These are phyloP conservation scores for Phorcus lineatus DNA, from an alignment of 2,888 invertebrate species.

Conservation along the genomic window DNA sequence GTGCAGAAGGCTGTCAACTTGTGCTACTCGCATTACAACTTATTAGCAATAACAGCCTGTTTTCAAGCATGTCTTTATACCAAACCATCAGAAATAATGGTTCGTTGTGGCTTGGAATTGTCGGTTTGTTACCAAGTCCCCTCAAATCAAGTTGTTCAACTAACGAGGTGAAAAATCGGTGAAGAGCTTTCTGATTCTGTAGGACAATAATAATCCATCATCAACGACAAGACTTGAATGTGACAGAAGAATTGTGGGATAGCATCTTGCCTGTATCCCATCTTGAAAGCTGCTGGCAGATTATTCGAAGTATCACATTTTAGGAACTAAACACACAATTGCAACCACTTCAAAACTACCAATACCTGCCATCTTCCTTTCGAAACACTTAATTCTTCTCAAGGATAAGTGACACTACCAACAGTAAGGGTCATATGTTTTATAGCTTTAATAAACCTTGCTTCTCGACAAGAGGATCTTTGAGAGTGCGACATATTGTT, in stretches of 20 bases:
- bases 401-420: background rate
- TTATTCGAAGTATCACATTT: background rate
- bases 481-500: too few species aligned
- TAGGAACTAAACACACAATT: conserved; percentile 2
- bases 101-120: conserved; percentile 6
- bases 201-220: conserved; percentile 7
- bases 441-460: too few species aligned
- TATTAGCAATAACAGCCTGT: conserved; percentile 8
- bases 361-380: background rate
- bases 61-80: conserved; percentile 13
- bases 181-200: background rate
- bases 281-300: conserved; percentile 2
- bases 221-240: background rate
- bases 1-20: conserved; percentile 5
- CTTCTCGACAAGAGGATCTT: too few species aligned
- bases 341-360: background rate
- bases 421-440: too few species aligned
- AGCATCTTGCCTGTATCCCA: background rate
- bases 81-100: background rate
- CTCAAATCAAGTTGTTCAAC: conserved; percentile 10
- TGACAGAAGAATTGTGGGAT: background rate
- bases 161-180: conserved; percentile 13
- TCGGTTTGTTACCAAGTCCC: background rate
- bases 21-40: conserved; percentile 2
- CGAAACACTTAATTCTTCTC: background rate